Evolutionary conservation across 2,888 invertebrate genomes (phyloP).

Genomic region (Yponomeuta evonymella): DNA sequence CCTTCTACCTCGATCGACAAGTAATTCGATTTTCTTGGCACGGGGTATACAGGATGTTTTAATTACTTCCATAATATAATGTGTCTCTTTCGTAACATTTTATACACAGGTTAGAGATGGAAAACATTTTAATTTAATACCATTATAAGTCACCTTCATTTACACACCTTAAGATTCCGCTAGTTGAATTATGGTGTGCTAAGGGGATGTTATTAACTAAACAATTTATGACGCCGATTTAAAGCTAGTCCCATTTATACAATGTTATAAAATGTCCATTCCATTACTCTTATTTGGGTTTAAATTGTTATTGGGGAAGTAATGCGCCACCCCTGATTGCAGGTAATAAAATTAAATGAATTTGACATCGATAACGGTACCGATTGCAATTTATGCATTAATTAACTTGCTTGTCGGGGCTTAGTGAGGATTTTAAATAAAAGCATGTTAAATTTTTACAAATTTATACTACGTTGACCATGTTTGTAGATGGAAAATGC

Average conservation of each 20-base stretch:
- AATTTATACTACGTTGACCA: background rate
- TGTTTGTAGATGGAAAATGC: background rate
- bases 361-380: slow-evolving; percentile 26
- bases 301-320: slow-evolving; percentile 13
- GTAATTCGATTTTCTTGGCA: no score
- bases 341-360: slow-evolving; percentile 28
- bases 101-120: no score
- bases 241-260: background rate
- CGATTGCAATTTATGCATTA: slow-evolving; percentile 28
- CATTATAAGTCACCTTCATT: background rate
- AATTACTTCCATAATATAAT: no score
- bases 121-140: no score
- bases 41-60: no score
- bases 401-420: slow-evolving; percentile 23
- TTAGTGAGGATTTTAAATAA: slow-evolving; percentile 10
- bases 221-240: slow-evolving; percentile 7
- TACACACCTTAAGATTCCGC: background rate
- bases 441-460: slow-evolving; percentile 6
- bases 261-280: slow-evolving; percentile 4
- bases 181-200: background rate
- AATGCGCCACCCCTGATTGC: slow-evolving; percentile 2
- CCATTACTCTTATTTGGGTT: slow-evolving; percentile 4
- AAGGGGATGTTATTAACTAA: background rate
- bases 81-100: no score
- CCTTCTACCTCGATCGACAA: no score